Evolutionary conservation across 2,888 invertebrate genomes (phyloP).

Genomic region (Rosalia funebris): DNA sequence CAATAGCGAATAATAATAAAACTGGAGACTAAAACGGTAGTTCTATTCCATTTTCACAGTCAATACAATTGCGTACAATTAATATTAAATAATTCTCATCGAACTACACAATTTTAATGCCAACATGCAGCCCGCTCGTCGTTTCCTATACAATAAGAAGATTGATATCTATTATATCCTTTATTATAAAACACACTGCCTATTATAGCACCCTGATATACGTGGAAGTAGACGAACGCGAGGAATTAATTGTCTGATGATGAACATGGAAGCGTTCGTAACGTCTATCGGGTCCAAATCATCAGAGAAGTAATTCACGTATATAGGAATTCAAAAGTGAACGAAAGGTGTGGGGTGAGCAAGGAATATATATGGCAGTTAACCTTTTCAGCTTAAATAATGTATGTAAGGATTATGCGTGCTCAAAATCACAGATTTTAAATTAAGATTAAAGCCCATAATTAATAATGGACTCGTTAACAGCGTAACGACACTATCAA

Average conservation of each 20-base stretch:
- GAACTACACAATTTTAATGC: conserved; percentile 35
- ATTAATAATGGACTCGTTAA: conserved; percentile 63
- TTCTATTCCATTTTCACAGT: conserved; percentile 37
- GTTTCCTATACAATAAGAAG: conserved; percentile 20
- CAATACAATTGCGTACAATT: conserved; percentile 37
- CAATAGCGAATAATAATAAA: conserved; percentile 42
- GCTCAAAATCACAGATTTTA: conserved; percentile 60
- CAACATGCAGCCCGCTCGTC: conserved; percentile 30
- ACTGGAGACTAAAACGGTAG: conserved; percentile 37
- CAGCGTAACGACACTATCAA: conserved; percentile 62
- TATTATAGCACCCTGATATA: too few species aligned
- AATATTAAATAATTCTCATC: conserved; percentile 39
- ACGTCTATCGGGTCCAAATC: too few species aligned
- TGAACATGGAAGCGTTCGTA: too few species aligned
- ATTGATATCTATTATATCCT: not conserved
- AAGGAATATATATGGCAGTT: conserved; percentile 15
- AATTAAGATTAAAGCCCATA: conserved; percentile 61
- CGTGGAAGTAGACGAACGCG: too few species aligned
- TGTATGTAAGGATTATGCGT: conserved; percentile 49
- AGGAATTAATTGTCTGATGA: too few species aligned
- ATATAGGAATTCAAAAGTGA: too few species aligned
- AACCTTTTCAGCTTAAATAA: conserved; percentile 25
- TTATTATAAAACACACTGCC: not conserved
- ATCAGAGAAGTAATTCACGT: too few species aligned
- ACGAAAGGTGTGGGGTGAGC: too few species aligned